A percentile compares a stretch with the other conserved stretches of the same genome.
phyloP scores from a whole-genome alignment of 2,888 invertebrate species.

The Mactromeris polynyma region DNA sequence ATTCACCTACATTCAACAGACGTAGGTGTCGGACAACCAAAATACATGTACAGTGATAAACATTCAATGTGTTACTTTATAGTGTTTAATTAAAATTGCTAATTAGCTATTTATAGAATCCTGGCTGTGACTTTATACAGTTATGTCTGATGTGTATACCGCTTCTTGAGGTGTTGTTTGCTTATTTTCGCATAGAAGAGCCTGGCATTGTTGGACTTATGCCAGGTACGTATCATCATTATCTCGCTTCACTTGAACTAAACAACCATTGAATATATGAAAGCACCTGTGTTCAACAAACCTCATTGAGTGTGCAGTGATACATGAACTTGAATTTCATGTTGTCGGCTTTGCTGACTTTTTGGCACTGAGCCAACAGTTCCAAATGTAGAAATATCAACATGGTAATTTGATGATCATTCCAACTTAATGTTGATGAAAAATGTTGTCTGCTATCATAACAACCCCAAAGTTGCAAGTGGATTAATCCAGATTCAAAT shows the following conservation, averaged over 20 bases:
- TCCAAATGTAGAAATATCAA: no score
- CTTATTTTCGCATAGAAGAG: neutral
- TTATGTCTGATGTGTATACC: neutral
- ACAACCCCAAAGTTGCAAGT: neutral
- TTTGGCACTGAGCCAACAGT: no score
- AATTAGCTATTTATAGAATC: neutral
- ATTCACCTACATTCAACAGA: conserved; percentile 33
- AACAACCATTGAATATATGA: neutral
- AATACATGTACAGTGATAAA: conserved; percentile 43
- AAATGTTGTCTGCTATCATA: neutral
- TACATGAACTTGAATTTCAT: no score
- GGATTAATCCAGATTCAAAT: neutral
- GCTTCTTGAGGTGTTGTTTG: neutral
- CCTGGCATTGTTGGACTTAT: neutral
- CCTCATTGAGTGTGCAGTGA: neutral
- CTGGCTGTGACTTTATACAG: neutral
- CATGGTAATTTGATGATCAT: no score
- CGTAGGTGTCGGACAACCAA: conserved; percentile 23
- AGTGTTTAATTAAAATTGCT: conserved; percentile 16
- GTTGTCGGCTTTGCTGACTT: no score
- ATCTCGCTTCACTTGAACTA: neutral
- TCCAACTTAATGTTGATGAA: neutral
- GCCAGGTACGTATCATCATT: neutral
- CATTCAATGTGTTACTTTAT: neutral
- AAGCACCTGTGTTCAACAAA: neutral